phyloP scores from a whole-genome alignment of 1,140 invertebrate genomes.

The Dendrolimus kikuchii region DNA sequence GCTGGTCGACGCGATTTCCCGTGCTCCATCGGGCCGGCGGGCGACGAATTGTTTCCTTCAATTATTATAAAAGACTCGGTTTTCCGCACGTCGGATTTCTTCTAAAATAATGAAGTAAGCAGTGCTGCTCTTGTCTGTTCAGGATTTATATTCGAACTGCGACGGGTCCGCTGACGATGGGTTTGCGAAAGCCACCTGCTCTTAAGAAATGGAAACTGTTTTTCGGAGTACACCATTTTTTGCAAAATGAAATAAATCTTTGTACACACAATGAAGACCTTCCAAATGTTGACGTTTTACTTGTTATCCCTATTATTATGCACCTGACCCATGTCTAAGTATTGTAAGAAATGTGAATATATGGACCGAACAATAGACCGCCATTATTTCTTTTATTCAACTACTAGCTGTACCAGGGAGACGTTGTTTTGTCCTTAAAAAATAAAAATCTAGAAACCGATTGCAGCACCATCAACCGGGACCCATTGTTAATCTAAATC shows the following conservation, averaged over 20 bases:
- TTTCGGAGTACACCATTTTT: conserved; percentile 25
- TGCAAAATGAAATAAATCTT: conserved; percentile 15
- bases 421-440: too few species aligned
- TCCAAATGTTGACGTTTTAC: too few species aligned
- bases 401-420: too few species aligned
- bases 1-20: too few species aligned
- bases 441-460: too few species aligned
- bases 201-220: conserved; percentile 53
- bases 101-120: conserved; percentile 38
- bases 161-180: conserved; percentile 58
- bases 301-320: too few species aligned
- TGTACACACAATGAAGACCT: conserved; percentile 2
- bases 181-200: conserved; percentile 56
- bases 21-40: background rate
- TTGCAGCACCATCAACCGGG: too few species aligned
- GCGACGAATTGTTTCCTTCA: conserved; percentile 15
- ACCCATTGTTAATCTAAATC: too few species aligned
- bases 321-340: background rate
- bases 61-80: conserved; percentile 20
- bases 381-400: too few species aligned
- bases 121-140: conserved; percentile 24
- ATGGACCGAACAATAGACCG: too few species aligned
- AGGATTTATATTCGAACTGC: conserved; percentile 55
- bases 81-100: conserved; percentile 11
- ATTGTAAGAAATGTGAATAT: background rate